These are phyloP conservation scores for Protosalanx chinensis DNA, from an alignment of 2,797 vertebrate species.

Conservation along the genomic window DNA sequence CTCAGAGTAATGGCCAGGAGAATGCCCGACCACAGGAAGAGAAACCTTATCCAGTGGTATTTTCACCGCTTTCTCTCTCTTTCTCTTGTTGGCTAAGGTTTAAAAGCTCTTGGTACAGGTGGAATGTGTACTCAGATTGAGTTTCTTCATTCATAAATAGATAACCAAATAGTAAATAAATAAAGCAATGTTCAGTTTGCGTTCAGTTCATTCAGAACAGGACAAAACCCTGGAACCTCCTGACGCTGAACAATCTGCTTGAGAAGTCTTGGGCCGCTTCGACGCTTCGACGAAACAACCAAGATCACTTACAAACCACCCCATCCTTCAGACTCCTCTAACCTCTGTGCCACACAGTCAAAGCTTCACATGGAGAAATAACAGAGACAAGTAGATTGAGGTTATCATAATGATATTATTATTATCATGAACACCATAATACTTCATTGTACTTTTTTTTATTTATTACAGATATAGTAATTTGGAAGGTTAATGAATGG, in stretches of 20 bases:
- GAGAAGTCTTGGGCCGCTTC: too few relatives aligned
- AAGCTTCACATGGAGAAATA: conserved; percentile 35
- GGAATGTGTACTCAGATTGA: background rate
- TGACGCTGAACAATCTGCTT: too few relatives aligned
- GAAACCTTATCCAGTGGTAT: conserved; percentile 5
- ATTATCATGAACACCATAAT: conserved; percentile 54
- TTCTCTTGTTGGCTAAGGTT: background rate
- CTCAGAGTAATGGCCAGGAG: conserved; percentile 39
- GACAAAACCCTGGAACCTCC: too few relatives aligned
- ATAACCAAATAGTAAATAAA: too few relatives aligned
- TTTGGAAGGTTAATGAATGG: conserved; percentile 52
- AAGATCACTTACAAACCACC: background rate
- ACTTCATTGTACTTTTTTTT: conserved; percentile 45
- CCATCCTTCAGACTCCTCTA: background rate
- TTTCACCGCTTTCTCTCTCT: background rate
- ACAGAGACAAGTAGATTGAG: conserved; percentile 35
- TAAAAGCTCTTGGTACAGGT: background rate
- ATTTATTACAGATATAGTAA: conserved; percentile 49
- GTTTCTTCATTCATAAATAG: background rate
- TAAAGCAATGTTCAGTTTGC: too few relatives aligned
- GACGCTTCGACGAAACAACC: too few relatives aligned
- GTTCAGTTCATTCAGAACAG: too few relatives aligned
- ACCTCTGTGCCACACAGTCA: background rate
- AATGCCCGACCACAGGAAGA: conserved; percentile 13
- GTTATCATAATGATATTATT: conserved; percentile 60